phyloP scores from a whole-genome alignment of 2,797 vertebrate genomes.

The Leptatherina wallacei region DNA sequence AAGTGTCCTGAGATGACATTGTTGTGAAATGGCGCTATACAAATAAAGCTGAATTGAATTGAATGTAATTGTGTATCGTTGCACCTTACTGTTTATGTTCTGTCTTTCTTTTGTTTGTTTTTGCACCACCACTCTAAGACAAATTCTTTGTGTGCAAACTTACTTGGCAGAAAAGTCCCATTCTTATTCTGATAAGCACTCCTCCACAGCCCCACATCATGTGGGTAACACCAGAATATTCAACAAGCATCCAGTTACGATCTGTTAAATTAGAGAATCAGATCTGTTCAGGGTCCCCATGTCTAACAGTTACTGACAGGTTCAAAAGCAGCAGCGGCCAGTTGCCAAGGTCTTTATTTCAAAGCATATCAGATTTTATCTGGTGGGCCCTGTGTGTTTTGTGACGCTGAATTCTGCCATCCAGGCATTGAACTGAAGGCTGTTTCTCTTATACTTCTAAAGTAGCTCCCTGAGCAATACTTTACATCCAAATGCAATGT shows the following conservation, averaged over 20 bases:
- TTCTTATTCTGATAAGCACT: no score
- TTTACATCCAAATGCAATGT: slow-evolving; percentile 1
- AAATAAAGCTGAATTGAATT: no score
- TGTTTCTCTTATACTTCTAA: slow-evolving; percentile 19
- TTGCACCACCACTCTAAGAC: no score
- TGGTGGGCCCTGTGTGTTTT: neutral
- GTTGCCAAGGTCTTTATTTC: slow-evolving; percentile 23
- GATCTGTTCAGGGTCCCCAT: slow-evolving; percentile 12
- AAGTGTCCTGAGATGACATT: no score
- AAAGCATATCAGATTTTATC: slow-evolving; percentile 26
- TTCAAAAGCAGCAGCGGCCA: slow-evolving; percentile 15
- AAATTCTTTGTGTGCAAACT: no score
- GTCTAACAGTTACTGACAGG: slow-evolving; percentile 20
- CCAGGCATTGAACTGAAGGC: slow-evolving; percentile 4
- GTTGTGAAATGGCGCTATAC: no score
- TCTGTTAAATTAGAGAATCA: slow-evolving; percentile 21
- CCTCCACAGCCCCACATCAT: neutral
- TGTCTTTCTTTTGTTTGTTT: no score
- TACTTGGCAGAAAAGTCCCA: no score
- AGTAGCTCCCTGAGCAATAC: slow-evolving; percentile 9
- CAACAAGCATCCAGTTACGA: slow-evolving; percentile 18
- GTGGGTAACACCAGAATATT: slow-evolving; percentile 4
- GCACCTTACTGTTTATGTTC: no score
- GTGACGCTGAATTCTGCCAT: slow-evolving; percentile 9
- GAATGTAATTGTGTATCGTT: no score